phyloP scores from a whole-genome alignment of 1,140 invertebrate species.

The Trichonephila clavipes region DNA sequence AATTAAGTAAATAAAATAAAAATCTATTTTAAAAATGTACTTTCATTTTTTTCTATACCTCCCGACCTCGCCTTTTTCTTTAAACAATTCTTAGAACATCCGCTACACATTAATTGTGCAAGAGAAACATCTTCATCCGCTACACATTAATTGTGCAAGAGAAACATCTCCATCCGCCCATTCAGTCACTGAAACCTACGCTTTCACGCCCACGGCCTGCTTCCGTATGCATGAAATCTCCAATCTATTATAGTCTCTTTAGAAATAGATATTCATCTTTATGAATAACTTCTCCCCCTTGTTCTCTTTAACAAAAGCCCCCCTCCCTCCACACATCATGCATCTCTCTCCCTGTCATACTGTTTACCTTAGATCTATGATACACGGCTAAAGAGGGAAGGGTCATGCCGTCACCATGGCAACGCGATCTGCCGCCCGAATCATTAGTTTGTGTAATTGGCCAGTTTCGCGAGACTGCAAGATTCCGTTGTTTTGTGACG shows the following conservation, averaged over 20 bases:
- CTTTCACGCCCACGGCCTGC: background rate
- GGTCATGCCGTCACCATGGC: slow-evolving; percentile 62
- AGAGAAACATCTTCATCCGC: background rate
- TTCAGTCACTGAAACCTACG: background rate
- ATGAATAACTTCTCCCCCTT: slow-evolving; percentile 43
- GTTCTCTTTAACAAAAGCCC: slow-evolving; percentile 50
- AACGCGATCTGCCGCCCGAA: background rate
- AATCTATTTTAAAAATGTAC: too few relatives aligned
- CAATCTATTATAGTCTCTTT: background rate
- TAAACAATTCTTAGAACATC: background rate
- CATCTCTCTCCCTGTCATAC: slow-evolving; percentile 41
- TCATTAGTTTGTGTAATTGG: slow-evolving; percentile 72
- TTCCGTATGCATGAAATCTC: slow-evolving; percentile 11
- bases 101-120: background rate
- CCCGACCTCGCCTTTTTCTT: background rate
- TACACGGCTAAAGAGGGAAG: slow-evolving; percentile 49
- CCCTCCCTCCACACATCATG: too few relatives aligned
- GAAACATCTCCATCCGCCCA: background rate
- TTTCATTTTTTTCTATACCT: too few relatives aligned
- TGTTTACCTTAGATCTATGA: slow-evolving; percentile 70
- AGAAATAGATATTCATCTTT: slow-evolving; percentile 42
- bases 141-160: background rate
- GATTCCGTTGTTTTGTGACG: slow-evolving; percentile 22
- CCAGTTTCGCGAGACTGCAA: slow-evolving; percentile 38
- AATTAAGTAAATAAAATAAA: too few relatives aligned